Percentiles rank a stretch among this genome's conserved stretches.
Evolutionary conservation across 2,113 vertebrate genomes (phyloP).

Genomic region (Brienomyrus brachyistius): DNA sequence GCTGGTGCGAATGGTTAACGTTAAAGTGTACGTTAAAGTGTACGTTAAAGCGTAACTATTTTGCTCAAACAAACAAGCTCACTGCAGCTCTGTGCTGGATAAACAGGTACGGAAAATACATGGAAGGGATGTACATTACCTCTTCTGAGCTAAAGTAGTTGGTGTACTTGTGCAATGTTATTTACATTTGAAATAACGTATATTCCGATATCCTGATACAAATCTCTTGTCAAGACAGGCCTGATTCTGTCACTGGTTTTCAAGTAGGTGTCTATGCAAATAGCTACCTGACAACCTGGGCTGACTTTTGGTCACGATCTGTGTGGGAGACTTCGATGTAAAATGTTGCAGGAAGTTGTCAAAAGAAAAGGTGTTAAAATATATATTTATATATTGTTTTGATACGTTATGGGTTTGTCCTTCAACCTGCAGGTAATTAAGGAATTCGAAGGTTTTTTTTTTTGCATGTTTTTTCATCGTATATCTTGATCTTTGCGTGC

Average conservation of each 20-base stretch:
- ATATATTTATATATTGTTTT: neutral
- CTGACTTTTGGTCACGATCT: neutral
- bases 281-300: neutral
- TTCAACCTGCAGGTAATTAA: neutral
- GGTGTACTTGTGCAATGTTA: neutral
- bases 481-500: neutral
- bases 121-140: neutral
- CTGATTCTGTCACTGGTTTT: constrained; percentile 8
- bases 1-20: neutral
- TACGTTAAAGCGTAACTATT: neutral
- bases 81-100: neutral
- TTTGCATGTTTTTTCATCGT: neutral
- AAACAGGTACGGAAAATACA: neutral
- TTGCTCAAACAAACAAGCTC: neutral
- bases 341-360: neutral
- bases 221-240: neutral
- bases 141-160: neutral
- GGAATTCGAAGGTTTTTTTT: neutral
- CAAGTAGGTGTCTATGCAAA: neutral
- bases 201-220: neutral
- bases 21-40: neutral
- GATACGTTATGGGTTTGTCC: neutral
- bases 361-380: neutral
- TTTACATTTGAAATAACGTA: neutral
- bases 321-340: neutral